phyloP scores from a whole-genome alignment of 2,113 vertebrate genomes.

The Chiloscyllium plagiosum region DNA sequence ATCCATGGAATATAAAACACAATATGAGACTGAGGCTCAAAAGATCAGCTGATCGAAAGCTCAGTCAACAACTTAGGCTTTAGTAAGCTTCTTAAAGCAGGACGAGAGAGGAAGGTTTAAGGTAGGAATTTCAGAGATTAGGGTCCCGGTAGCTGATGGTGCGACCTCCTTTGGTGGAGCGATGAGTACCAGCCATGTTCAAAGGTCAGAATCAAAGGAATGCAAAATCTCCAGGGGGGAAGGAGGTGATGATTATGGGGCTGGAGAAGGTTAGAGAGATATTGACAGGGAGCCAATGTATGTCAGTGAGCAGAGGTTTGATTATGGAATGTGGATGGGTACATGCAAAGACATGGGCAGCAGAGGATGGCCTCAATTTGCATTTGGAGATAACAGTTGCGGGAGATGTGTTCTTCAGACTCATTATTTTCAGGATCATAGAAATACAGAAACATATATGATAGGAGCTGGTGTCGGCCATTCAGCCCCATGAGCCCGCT shows the following conservation, averaged over 20 bases:
- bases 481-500: no score
- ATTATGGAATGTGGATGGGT: neutral
- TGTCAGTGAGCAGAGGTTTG: neutral
- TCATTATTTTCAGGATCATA: neutral
- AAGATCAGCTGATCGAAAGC: neutral
- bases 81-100: neutral
- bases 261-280: neutral
- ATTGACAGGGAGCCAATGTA: neutral
- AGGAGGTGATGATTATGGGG: neutral
- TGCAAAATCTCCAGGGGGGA: neutral
- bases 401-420: neutral
- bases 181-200: neutral
- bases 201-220: neutral
- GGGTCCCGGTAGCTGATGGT: no score
- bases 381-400: neutral
- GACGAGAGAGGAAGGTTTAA: neutral
- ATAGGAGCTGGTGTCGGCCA: no score
- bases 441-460: no score
- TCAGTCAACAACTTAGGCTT: neutral
- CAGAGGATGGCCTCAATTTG: neutral
- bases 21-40: neutral
- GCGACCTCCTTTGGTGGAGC: neutral
- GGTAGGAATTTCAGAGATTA: neutral
- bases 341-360: neutral
- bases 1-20: no score